Conservation (phyloP, 2,797 vertebrate species). For the Basileuterus tristriatus region DNA sequence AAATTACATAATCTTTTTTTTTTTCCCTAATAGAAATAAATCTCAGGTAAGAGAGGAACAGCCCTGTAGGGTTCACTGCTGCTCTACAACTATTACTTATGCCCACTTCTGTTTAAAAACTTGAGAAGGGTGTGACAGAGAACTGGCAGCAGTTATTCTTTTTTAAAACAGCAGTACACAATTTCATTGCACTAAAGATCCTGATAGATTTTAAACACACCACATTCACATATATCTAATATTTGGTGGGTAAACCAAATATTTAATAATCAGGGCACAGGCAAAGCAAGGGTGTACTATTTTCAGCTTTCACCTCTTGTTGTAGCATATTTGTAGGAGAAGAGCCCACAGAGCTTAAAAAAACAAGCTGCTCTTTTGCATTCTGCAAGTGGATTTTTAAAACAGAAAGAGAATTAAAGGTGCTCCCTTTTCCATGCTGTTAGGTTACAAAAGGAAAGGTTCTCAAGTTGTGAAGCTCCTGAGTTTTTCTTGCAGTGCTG, state of each 20-base stretch:
- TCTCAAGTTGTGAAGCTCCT: fast-evolving
- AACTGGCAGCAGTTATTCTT: background rate
- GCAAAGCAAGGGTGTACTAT: too few relatives aligned
- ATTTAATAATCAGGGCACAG: too few relatives aligned
- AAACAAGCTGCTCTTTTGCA: background rate
- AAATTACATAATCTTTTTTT: background rate
- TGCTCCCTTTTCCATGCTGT: fast-evolving
- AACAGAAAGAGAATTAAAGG: background rate
- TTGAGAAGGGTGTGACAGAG: background rate
- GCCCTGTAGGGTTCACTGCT: background rate
- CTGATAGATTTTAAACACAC: background rate
- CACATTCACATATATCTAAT: background rate
- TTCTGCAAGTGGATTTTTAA: background rate
- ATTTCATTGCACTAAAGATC: background rate
- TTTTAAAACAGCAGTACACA: background rate
- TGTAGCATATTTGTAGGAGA: too few relatives aligned
- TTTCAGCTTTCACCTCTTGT: too few relatives aligned
- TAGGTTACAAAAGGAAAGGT: background rate
- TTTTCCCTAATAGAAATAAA: background rate
- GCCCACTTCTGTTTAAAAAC: background rate
- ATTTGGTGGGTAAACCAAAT: too few relatives aligned
- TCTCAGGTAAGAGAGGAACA: background rate
- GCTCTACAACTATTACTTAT: background rate
- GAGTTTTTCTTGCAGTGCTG: background rate
- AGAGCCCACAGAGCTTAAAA: too few relatives aligned